A percentile compares a stretch with the other conserved stretches of the same genome.
phyloP scores from a whole-genome alignment of 2,797 vertebrate species.

The Crenuchus spilurus region DNA sequence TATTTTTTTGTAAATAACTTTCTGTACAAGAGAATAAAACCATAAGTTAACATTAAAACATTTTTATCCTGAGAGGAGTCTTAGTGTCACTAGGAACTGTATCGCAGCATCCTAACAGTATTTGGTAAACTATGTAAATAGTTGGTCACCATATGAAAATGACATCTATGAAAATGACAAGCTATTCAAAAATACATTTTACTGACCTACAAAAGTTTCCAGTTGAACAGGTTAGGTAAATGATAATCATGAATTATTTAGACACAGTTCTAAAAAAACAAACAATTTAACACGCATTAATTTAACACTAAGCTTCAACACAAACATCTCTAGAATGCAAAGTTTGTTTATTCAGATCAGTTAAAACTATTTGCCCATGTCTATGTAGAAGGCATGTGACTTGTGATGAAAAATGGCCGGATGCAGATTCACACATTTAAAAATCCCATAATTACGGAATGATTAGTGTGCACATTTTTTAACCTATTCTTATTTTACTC shows the following conservation, averaged over 20 bases:
- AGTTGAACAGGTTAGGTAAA: neutral
- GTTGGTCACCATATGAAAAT: conserved; percentile 16
- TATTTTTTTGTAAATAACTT: neutral
- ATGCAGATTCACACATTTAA: too few relatives aligned
- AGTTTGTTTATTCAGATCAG: too few relatives aligned
- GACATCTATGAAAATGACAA: too few relatives aligned
- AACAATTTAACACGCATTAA: too few relatives aligned
- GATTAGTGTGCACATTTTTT: too few relatives aligned
- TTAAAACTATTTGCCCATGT: too few relatives aligned
- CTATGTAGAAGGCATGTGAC: too few relatives aligned
- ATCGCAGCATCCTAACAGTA: neutral
- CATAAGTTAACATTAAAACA: neutral
- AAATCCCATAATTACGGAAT: too few relatives aligned
- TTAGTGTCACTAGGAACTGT: neutral
- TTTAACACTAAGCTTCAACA: too few relatives aligned
- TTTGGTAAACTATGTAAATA: conserved; percentile 35
- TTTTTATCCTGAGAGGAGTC: neutral
- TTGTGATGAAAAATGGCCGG: too few relatives aligned
- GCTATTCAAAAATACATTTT: conserved; percentile 32
- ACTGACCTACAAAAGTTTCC: neutral
- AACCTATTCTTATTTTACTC: too few relatives aligned
- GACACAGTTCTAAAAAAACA: neutral
- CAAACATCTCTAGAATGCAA: too few relatives aligned
- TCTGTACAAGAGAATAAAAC: neutral
- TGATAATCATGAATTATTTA: neutral